Evolutionary conservation across 2,888 invertebrate genomes (phyloP), one percentile per base, ranked within the genome.

Genomic region (Pachliopta kotzebuea): DNA sequence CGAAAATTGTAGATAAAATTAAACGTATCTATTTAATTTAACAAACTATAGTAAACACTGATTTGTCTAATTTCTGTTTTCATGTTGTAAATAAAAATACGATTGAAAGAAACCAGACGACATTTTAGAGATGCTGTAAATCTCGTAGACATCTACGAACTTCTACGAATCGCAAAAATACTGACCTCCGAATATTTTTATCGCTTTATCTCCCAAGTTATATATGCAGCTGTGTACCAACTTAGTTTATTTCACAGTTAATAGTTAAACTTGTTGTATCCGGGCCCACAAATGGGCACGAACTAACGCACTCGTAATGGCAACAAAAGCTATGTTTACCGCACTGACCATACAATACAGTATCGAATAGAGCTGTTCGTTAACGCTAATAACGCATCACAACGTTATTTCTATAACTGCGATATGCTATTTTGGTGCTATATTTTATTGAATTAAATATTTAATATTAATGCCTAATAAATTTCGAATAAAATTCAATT

Each of bases 291-390:
- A 61, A 61, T 54, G 61, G 65, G 50, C 61, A 65, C 54, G 57
- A 57, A 65, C 65, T 65, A 61, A 65, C 65, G 65, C 65, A 61
- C 61, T 54, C 57, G 61, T 57, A 61, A 61, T 24, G 23, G 49
- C 42, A 52, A 56, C 64, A 65, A 55, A 61, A 57, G 49, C 65
- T 49, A 53, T 56, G 61, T 65, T 61, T 65, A 57, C 65, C 65
- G 65, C 65, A 65, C 65, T 65, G 65, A 65, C 65, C 65, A 65
- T 45, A 65, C 61, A 60, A 57, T 45, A 31, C 65, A 45, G 57
- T 23, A 26, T 54, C 24, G 29, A 45, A 45, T 65, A 61, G 65
- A 71, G 74, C 72, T 78, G 75, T 67, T 65, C 54, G 60, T 62
- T 56, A 65, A 31, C 6, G 52, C 52, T 59, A 49, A 59, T 29